phyloP scores from a whole-genome alignment of 2,113 vertebrate species.

The Gavia stellata region DNA sequence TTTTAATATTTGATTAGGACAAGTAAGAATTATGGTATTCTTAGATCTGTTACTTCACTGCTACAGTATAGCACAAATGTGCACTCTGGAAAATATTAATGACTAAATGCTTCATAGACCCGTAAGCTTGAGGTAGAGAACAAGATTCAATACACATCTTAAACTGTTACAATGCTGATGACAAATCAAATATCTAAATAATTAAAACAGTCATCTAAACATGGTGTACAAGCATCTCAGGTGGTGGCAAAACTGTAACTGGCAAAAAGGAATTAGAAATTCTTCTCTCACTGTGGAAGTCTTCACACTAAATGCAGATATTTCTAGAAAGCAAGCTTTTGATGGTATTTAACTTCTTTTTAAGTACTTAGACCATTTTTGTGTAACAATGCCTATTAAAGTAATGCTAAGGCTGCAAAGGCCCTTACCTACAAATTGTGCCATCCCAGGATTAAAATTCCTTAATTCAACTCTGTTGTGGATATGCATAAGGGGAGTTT shows the following conservation, averaged over 20 bases:
- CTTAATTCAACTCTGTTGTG: background rate
- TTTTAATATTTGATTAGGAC: background rate
- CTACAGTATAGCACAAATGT: background rate
- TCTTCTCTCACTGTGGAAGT: background rate
- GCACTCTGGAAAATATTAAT: background rate
- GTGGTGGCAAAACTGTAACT: background rate
- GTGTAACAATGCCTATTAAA: background rate
- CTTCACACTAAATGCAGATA: background rate
- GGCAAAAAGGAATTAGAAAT: background rate
- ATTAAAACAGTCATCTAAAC: background rate
- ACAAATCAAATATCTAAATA: background rate
- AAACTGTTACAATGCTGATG: background rate
- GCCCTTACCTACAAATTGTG: background rate
- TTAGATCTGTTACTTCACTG: background rate
- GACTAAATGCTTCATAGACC: background rate
- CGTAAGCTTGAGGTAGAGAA: background rate
- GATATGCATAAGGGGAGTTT: background rate
- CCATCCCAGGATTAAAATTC: slow-evolving; percentile 1
- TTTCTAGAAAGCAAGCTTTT: slow-evolving; percentile 5
- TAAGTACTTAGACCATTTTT: background rate
- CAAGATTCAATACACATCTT: background rate
- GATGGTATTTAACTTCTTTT: background rate
- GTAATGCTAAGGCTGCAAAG: background rate
- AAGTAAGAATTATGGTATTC: background rate
- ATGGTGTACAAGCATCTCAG: background rate